Evolutionary conservation across 2,113 vertebrate genomes (phyloP).

Genomic region (Oreochromis tanganicae): DNA sequence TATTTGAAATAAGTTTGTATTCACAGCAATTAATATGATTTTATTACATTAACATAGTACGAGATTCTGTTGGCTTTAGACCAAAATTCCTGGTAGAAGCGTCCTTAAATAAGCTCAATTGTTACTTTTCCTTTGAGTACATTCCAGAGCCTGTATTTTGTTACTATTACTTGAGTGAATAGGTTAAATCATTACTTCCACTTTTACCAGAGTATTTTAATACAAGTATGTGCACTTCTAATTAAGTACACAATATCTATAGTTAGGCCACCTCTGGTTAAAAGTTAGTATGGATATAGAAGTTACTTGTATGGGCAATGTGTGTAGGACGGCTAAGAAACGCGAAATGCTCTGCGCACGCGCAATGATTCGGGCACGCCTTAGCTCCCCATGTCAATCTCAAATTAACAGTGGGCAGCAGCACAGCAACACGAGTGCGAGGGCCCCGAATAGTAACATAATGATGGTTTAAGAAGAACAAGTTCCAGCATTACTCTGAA

Average conservation of each 20-base stretch:
- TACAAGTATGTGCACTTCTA: not conserved
- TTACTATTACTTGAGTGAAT: not conserved
- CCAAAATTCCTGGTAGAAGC: not conserved
- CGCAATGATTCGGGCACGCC: not conserved
- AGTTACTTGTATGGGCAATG: not conserved
- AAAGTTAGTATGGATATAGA: not conserved
- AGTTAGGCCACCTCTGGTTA: not conserved
- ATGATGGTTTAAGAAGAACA: not conserved
- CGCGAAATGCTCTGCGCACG: not conserved
- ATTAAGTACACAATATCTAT: not conserved
- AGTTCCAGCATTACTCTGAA: not conserved
- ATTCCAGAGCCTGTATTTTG: not conserved
- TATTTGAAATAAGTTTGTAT: not conserved
- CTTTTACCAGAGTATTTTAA: not conserved
- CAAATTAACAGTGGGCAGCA: not conserved
- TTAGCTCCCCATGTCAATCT: fast-evolving
- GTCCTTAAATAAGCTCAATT: not conserved
- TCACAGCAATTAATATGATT: not conserved
- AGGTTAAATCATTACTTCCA: not conserved
- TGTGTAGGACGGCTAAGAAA: not conserved
- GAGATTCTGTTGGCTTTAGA: not conserved
- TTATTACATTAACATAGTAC: not conserved
- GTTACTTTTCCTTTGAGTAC: not conserved
- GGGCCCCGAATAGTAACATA: not conserved
- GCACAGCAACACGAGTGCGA: not conserved